phyloP scores from a whole-genome alignment of 2,888 invertebrate genomes.

The Meandrusa payeni region DNA sequence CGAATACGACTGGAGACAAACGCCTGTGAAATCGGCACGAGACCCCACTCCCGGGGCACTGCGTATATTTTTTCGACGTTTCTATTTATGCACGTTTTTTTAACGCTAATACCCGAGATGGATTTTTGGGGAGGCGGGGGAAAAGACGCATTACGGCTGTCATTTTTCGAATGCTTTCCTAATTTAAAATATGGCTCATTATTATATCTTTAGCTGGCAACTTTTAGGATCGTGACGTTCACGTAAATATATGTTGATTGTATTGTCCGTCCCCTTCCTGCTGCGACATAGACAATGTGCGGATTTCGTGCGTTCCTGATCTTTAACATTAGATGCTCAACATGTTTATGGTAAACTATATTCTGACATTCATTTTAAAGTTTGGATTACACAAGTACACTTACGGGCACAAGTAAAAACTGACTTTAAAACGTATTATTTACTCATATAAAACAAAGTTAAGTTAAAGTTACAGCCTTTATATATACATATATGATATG shows the following conservation, averaged over 20 bases:
- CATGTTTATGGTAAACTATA: too few species aligned
- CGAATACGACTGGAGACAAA: conserved; percentile 45
- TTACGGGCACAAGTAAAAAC: too few species aligned
- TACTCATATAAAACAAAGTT: too few species aligned
- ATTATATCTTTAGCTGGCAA: conserved; percentile 27
- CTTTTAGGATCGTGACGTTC: conserved; percentile 31
- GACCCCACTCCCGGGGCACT: conserved; percentile 41
- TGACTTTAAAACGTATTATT: too few species aligned
- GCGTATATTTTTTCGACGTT: conserved; percentile 46
- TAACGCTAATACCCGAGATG: conserved; percentile 65
- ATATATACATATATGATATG: too few species aligned
- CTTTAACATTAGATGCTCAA: neutral
- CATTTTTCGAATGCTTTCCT: conserved; percentile 28
- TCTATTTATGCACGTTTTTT: conserved; percentile 53
- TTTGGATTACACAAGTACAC: too few species aligned
- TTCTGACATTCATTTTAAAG: too few species aligned
- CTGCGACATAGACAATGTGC: conserved; percentile 1
- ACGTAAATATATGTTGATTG: conserved; percentile 3
- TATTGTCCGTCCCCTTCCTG: conserved; percentile 34
- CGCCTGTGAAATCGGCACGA: conserved; percentile 33
- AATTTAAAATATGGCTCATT: conserved; percentile 35
- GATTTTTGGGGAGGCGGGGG: conserved; percentile 47
- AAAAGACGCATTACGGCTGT: conserved; percentile 26
- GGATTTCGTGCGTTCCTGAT: neutral
- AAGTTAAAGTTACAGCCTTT: too few species aligned